These are phyloP conservation scores for Actinostola sp. DNA, from an alignment of 92 coral and sea anemone genomes.

Conservation along the genomic window DNA sequence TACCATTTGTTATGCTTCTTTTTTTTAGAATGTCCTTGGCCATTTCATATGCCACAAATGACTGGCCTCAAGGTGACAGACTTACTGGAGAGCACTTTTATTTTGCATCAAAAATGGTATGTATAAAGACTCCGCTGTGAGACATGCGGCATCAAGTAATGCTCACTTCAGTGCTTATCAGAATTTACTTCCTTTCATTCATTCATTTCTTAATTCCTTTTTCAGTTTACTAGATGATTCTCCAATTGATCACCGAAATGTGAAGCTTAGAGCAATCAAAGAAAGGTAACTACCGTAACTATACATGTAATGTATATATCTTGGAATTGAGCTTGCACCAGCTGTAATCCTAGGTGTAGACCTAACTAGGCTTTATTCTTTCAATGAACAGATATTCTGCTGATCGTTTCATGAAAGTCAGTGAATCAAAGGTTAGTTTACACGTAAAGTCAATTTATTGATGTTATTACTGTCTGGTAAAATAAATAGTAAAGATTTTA, in stretches of 20 bases:
- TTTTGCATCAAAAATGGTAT: conserved; percentile 81
- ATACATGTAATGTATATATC: too few species aligned
- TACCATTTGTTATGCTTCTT: neutral
- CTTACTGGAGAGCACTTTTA: conserved; percentile 62
- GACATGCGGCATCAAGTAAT: too few species aligned
- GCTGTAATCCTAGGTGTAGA: too few species aligned
- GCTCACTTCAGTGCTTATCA: too few species aligned
- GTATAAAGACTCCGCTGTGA: neutral
- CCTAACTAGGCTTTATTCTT: neutral
- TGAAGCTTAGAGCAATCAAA: conserved; percentile 90
- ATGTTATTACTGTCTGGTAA: neutral
- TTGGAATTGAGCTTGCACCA: too few species aligned
- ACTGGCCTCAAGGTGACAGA: conserved; percentile 65
- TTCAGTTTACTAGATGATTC: conserved; percentile 81
- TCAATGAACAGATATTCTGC: conserved; percentile 74
- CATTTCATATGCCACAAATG: conserved; percentile 67
- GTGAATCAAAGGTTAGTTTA: conserved; percentile 78
- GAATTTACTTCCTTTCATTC: too few species aligned
- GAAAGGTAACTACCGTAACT: too few species aligned
- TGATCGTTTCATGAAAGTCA: conserved; percentile 83
- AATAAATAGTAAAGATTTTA: neutral
- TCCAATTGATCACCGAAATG: conserved; percentile 86
- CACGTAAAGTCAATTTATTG: neutral
- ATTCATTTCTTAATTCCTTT: neutral
- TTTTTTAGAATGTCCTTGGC: conserved; percentile 74